These are phyloP conservation scores for Barypeithes pellucidus DNA, from an alignment of 2,888 invertebrate species.

Conservation along the genomic window DNA sequence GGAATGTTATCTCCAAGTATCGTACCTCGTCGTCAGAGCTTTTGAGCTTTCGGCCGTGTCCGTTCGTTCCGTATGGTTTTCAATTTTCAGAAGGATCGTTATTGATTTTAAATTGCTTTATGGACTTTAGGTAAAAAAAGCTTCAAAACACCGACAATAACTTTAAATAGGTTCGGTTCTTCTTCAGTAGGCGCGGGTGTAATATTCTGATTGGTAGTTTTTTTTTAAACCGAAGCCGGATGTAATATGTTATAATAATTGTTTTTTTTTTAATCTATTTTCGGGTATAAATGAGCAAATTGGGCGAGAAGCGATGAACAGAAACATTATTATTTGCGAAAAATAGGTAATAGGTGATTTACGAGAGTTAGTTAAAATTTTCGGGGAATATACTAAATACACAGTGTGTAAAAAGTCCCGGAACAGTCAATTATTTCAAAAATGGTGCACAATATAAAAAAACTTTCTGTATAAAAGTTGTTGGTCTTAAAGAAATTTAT, in stretches of 20 bases:
- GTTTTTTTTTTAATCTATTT: background rate
- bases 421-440: no score
- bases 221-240: slow-evolving; percentile 4
- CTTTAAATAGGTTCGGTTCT: slow-evolving; percentile 51
- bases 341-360: no score
- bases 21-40: slow-evolving; percentile 8
- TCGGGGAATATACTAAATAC: no score
- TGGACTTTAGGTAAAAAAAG: slow-evolving; percentile 49
- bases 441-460: no score
- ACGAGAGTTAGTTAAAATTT: no score
- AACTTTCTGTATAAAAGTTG: no score
- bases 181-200: slow-evolving; percentile 28
- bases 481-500: no score
- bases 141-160: slow-evolving; percentile 47
- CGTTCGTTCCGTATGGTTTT: slow-evolving; percentile 57
- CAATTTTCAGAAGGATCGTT: slow-evolving; percentile 59
- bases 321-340: no score
- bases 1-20: slow-evolving; percentile 1
- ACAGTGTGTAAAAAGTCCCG: no score
- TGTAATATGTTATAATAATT: slow-evolving; percentile 7
- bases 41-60: slow-evolving; percentile 28
- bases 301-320: no score
- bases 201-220: slow-evolving; percentile 10
- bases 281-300: no score
- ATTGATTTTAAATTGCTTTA: slow-evolving; percentile 58